Percentiles rank a stretch among this genome's conserved stretches.
phyloP scores from a whole-genome alignment of 2,797 vertebrate species.

The Oreochromis mossambicus region DNA sequence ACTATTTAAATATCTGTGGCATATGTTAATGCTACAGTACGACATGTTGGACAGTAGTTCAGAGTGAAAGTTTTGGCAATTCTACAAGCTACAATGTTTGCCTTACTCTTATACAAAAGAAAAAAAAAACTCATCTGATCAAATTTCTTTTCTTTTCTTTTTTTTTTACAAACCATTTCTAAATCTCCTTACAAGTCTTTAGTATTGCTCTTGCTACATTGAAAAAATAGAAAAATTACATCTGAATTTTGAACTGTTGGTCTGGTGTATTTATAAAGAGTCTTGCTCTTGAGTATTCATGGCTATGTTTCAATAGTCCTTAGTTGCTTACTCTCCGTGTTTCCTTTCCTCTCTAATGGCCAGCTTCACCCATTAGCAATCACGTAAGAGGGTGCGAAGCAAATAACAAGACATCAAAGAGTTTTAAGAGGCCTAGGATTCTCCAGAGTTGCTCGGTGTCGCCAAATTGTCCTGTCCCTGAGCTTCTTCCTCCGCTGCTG shows the following conservation, averaged over 20 bases:
- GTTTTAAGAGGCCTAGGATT: constrained; percentile 55
- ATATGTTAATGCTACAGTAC: constrained; percentile 64
- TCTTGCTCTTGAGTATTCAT: constrained; percentile 61
- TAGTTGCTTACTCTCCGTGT: constrained; percentile 23
- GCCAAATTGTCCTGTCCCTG: constrained; percentile 50
- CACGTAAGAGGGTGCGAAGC: constrained; percentile 28
- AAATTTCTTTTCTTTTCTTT: neutral
- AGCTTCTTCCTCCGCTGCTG: constrained; percentile 35
- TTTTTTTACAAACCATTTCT: constrained; percentile 55
- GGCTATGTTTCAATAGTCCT: constrained; percentile 70
- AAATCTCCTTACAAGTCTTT: constrained; percentile 63
- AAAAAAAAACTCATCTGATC: constrained; percentile 15
- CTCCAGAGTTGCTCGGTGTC: constrained; percentile 42
- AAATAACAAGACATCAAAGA: constrained; percentile 50
- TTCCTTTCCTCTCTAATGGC: constrained; percentile 9
- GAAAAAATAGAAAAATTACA: constrained; percentile 73
- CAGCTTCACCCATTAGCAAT: constrained; percentile 23
- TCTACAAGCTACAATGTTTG: constrained; percentile 69
- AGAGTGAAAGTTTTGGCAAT: constrained; percentile 55
- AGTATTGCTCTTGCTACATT: constrained; percentile 75
- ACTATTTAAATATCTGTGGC: constrained; percentile 55
- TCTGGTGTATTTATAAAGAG: constrained; percentile 55
- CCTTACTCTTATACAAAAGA: constrained; percentile 57
- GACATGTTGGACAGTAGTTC: constrained; percentile 52
- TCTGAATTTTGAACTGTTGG: constrained; percentile 60